Evolutionary conservation across 2,113 vertebrate genomes (phyloP).

Genomic region (Thamnaconus septentrionalis): DNA sequence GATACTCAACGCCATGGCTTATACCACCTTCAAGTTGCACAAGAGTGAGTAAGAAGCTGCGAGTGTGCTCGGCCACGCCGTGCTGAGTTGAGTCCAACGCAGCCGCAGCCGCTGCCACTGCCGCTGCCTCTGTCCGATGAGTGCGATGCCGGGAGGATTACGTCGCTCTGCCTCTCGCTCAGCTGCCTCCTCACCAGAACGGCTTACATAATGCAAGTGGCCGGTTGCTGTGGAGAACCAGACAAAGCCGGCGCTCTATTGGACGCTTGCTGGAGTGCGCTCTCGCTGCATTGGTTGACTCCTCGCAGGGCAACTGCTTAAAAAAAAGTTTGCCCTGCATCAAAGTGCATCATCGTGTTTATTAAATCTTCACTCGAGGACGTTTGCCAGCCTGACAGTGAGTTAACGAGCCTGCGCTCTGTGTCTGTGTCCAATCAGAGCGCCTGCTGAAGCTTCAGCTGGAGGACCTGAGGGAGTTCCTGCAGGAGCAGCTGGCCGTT

Average conservation of each 20-base stretch:
- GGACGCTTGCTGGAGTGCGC: constrained; percentile 20
- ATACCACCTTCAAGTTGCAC: constrained; percentile 85
- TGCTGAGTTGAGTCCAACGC: constrained; percentile 11
- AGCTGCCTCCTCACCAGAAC: constrained; percentile 44
- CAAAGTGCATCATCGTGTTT: neutral
- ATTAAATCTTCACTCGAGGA: neutral
- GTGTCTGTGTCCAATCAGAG: constrained; percentile 66
- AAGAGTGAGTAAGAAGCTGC: constrained; percentile 79
- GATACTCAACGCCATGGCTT: constrained; percentile 81
- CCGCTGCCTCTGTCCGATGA: too few relatives aligned
- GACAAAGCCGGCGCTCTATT: constrained; percentile 50
- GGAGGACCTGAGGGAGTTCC: constrained; percentile 86
- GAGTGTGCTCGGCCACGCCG: neutral
- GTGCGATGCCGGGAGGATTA: constrained; percentile 28
- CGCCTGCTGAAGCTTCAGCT: constrained; percentile 79
- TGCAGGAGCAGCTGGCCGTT: constrained; percentile 80
- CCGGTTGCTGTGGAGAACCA: constrained; percentile 61
- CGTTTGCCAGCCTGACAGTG: neutral
- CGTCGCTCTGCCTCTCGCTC: constrained; percentile 32
- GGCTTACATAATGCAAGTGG: constrained; percentile 61
- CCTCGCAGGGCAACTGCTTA: constrained; percentile 1
- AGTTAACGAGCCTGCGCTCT: constrained; percentile 6
- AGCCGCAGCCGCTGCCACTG: constrained; percentile 8
- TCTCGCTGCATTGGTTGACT: constrained; percentile 25
- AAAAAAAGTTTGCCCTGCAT: neutral